Evolutionary conservation across 2,888 invertebrate genomes (phyloP).

Genomic region (Sminthurides aquaticus): DNA sequence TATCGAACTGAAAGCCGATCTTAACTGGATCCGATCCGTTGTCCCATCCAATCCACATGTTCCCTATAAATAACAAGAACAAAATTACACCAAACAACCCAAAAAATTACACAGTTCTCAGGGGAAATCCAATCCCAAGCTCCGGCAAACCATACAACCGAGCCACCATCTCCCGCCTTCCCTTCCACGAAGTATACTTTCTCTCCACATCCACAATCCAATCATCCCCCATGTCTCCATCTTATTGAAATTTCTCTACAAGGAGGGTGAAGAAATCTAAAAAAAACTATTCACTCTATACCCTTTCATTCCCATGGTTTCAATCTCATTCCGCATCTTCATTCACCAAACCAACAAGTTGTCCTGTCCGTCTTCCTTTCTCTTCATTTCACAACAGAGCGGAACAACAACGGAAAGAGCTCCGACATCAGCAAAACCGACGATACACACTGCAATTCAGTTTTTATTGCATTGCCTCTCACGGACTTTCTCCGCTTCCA

Average conservation of each 20-base stretch:
- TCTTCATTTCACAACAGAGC: no score
- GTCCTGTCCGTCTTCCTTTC: not conserved
- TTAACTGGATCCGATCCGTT: constrained; percentile 62
- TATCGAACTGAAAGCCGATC: constrained; percentile 72
- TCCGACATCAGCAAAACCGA: no score
- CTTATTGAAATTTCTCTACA: not conserved
- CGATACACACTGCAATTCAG: no score
- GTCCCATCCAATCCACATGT: constrained; percentile 81
- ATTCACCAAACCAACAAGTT: no score
- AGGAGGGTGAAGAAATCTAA: not conserved
- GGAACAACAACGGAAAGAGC: no score
- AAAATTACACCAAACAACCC: not conserved
- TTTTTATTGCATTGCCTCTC: no score
- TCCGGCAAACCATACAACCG: not conserved
- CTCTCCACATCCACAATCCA: not conserved
- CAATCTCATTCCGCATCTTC: no score
- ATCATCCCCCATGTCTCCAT: not conserved
- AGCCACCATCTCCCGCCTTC: no score
- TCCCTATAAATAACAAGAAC: constrained; percentile 33
- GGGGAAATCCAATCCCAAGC: constrained; percentile 1
- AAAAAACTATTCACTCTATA: not conserved
- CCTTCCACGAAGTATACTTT: not conserved
- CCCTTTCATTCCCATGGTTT: not conserved
- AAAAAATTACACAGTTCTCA: not conserved
- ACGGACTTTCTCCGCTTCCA: no score